Evolutionary conservation across 2,888 invertebrate species (phyloP).

Genomic region (Seladonia tumulorum): DNA sequence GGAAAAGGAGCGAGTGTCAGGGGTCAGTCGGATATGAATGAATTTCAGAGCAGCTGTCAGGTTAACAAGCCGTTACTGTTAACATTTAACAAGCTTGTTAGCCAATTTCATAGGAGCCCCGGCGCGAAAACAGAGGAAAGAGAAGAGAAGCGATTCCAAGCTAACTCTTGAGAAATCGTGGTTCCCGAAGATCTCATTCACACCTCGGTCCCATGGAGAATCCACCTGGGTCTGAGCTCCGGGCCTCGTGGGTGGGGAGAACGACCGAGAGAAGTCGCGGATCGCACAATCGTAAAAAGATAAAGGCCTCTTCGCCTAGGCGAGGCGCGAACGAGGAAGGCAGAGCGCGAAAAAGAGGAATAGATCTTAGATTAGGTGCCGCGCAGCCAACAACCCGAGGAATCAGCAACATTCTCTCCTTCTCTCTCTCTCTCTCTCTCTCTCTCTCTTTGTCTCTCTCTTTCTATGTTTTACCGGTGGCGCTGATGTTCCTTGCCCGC

Average conservation of each 20-base stretch:
- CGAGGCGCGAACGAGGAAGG: conserved; percentile 23
- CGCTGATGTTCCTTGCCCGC: conserved; percentile 14
- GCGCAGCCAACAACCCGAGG: conserved; percentile 59
- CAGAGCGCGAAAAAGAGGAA: conserved; percentile 39
- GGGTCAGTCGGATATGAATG: conserved; percentile 4
- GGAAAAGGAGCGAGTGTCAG: not conserved
- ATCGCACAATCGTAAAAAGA: conserved; percentile 22
- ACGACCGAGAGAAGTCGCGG: not conserved
- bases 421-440: not conserved
- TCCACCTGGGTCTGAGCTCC: not conserved
- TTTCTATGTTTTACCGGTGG: conserved; percentile 22
- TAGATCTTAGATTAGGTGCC: conserved; percentile 48
- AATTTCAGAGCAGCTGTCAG: conserved; percentile 1
- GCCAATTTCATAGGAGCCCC: not conserved
- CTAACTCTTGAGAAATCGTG: conserved; percentile 15
- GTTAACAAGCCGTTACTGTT: conserved; percentile 1
- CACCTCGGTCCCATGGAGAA: conserved; percentile 7
- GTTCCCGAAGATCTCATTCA: conserved; percentile 8
- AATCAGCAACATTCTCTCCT: conserved; percentile 58
- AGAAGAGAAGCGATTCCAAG: not conserved
- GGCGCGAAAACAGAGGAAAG: not conserved
- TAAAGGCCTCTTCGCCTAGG: not conserved
- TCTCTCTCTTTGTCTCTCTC: too few relatives aligned
- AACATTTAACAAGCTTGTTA: conserved; percentile 14
- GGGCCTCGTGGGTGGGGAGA: not conserved